Conservation (phyloP, 1,140 invertebrate species). For the Drosophila simulans region DNA sequence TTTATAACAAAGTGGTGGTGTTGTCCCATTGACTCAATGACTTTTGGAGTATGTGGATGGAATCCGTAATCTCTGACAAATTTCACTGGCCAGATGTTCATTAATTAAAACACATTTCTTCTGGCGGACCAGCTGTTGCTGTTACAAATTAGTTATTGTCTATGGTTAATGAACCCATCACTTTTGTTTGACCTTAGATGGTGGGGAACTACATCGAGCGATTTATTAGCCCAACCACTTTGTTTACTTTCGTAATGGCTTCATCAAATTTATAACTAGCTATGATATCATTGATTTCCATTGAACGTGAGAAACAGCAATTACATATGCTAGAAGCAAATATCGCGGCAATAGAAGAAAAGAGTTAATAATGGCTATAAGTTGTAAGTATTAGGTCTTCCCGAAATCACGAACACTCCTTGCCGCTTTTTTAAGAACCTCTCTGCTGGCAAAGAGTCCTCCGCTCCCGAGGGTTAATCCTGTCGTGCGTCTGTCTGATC, state of each 20-base stretch:
- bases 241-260: too few species aligned
- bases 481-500: conserved; percentile 34
- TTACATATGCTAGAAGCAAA: too few species aligned
- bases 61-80: conserved; percentile 4
- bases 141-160: conserved; percentile 62
- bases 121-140: conserved; percentile 22
- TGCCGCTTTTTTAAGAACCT: conserved; percentile 29
- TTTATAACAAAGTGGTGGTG: conserved; percentile 29
- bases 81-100: conserved; percentile 8
- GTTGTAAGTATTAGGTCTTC: background rate
- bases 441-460: conserved; percentile 14
- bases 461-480: conserved; percentile 26
- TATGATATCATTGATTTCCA: background rate
- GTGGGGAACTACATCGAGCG: background rate
- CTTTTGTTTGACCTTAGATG: conserved; percentile 2
- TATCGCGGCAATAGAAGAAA: too few species aligned
- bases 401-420: conserved; percentile 20
- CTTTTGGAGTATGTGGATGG: background rate
- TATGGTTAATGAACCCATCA: conserved; percentile 67
- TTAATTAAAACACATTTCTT: conserved; percentile 26
- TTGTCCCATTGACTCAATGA: background rate
- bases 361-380: too few species aligned
- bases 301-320: too few species aligned
- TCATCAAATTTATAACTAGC: too few species aligned
- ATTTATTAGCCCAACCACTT: background rate